These are phyloP conservation scores for Seira musarum DNA, from an alignment of 2,888 invertebrate genomes.

Conservation along the genomic window DNA sequence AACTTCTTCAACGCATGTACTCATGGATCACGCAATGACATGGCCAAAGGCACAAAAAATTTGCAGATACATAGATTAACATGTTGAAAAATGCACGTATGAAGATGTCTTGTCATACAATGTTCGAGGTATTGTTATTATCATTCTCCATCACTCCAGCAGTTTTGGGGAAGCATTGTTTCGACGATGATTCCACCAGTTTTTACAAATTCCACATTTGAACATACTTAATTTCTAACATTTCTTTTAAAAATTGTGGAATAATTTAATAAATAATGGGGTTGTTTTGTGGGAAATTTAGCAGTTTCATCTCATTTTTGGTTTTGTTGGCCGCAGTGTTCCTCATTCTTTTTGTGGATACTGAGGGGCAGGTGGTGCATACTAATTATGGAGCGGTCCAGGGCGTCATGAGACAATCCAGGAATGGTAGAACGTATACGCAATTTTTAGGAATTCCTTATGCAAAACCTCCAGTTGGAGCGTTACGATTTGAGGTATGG, in stretches of 20 bases:
- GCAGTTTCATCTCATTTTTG: conserved; percentile 16
- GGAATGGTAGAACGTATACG: conserved; percentile 35
- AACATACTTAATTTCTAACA: conserved; percentile 28
- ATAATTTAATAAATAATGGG: not conserved
- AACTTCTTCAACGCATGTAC: too few relatives aligned
- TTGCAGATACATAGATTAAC: too few relatives aligned
- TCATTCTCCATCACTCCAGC: too few relatives aligned
- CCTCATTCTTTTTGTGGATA: conserved; percentile 30
- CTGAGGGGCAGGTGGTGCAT: conserved; percentile 32
- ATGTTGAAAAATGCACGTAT: too few relatives aligned
- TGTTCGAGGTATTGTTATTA: too few relatives aligned
- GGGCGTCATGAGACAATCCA: conserved; percentile 30
- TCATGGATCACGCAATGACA: too few relatives aligned
- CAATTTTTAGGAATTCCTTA: conserved; percentile 26
- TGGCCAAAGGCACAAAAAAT: too few relatives aligned
- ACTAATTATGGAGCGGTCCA: conserved; percentile 46
- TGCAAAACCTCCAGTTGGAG: conserved; percentile 17
- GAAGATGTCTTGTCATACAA: too few relatives aligned
- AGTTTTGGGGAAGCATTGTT: too few relatives aligned
- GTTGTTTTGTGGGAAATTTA: not conserved
- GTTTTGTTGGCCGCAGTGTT: conserved; percentile 26
- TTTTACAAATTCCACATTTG: too few relatives aligned
- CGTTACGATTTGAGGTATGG: conserved; percentile 18
- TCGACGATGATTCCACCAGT: too few relatives aligned
- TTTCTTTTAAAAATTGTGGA: not conserved